phyloP scores from a whole-genome alignment of 2,797 vertebrate genomes.

The Dendrocincla tyrannina region DNA sequence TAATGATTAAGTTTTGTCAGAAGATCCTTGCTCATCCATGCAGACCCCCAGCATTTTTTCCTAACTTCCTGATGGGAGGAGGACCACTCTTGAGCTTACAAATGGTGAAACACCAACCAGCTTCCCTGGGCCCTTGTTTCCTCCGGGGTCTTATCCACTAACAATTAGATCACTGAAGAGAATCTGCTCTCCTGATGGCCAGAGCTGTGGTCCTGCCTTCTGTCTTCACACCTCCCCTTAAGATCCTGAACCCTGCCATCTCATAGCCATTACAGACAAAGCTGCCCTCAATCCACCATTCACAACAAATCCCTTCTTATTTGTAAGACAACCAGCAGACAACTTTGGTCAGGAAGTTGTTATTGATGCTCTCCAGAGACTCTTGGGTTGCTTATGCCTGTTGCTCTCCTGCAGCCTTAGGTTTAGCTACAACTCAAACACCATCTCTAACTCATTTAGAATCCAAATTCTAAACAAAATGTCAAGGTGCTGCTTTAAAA shows the following conservation, averaged over 20 bases:
- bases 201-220: not conserved
- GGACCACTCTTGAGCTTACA: not conserved
- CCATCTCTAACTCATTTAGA: not conserved
- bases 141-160: not conserved
- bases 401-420: not conserved
- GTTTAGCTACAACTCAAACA: not conserved
- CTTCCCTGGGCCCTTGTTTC: not conserved
- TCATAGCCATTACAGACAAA: not conserved
- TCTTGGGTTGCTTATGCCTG: not conserved
- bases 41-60: not conserved
- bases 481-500: not conserved
- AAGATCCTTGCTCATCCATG: not conserved
- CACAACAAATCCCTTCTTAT: not conserved
- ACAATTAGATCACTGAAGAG: not conserved
- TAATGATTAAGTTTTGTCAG: not conserved
- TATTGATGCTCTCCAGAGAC: not conserved
- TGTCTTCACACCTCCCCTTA: not conserved
- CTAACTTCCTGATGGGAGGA: not conserved
- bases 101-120: not conserved
- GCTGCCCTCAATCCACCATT: not conserved
- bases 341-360: not conserved
- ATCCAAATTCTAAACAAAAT: not conserved
- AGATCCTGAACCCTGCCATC: not conserved
- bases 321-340: not conserved
- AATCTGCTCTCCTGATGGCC: not conserved